These are phyloP conservation scores for Agapostemon virescens DNA, from an alignment of 2,888 invertebrate species.

Conservation along the genomic window DNA sequence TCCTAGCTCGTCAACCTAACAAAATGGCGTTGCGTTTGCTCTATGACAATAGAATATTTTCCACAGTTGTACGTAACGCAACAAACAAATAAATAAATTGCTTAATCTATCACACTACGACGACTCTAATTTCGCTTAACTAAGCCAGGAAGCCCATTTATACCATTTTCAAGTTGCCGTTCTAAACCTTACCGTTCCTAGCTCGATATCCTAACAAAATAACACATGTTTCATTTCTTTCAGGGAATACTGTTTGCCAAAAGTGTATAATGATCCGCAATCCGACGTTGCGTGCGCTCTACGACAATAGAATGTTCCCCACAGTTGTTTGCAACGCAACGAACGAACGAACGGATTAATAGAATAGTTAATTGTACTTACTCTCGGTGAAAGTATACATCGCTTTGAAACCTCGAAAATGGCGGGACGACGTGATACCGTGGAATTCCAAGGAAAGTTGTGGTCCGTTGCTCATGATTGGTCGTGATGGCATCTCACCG, in stretches of 20 bases:
- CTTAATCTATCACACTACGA: too few species aligned
- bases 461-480: constrained; percentile 96
- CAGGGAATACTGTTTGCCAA: background rate
- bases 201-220: too few species aligned
- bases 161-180: too few species aligned
- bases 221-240: background rate
- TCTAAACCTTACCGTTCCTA: too few species aligned
- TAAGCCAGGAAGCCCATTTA: too few species aligned
- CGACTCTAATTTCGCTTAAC: too few species aligned
- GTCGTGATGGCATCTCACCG: constrained; percentile 89
- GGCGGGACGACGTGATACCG: constrained; percentile 88
- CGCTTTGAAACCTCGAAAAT: constrained; percentile 92
- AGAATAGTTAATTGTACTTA: constrained; percentile 81
- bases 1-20: too few species aligned
- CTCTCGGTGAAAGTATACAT: constrained; percentile 94
- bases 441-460: constrained; percentile 92
- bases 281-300: background rate
- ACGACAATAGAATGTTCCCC: background rate
- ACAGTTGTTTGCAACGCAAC: background rate
- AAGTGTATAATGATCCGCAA: background rate
- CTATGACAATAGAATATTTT: background rate
- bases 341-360: background rate
- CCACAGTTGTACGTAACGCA: background rate
- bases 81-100: background rate
- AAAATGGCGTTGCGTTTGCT: background rate